Evolutionary conservation across 2,888 invertebrate genomes (phyloP), one percentile per base, ranked within the genome.

Genomic region (Hypomecis punctinalis): DNA sequence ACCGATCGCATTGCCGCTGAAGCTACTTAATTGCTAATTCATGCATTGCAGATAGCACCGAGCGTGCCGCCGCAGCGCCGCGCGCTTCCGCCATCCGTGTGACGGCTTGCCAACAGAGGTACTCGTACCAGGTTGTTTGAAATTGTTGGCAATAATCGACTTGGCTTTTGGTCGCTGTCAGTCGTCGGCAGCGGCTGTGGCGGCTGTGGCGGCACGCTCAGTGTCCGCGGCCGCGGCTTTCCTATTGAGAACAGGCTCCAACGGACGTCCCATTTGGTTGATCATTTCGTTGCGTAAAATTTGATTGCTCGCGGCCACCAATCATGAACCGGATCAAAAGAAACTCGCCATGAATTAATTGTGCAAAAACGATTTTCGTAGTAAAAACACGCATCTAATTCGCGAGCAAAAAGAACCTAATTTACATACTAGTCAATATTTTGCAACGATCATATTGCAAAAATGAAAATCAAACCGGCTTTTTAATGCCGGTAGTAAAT

Each of bases 401-500:
- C 9, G 37, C 47, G 37, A 49, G 48, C 53, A 58, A 63, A 58
- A 48, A 63, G 42, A 36, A 40, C 11, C 51, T 63, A 45, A 57
- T 63, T 57, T 57, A 45, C 56, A 62, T 61, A 49, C 61, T 49
- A 48, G 49, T 11, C 43, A 55, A 49, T 49, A 11, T 42, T 49
- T 59, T 69, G 53, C 53, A 63, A 49, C 8, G 47, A 56, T 58
- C 52, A 58, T 63, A 57, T 61, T 55, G 49, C 43, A 40, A 47
- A 33, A 46, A 49, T 49, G 36, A 36, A 6, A 49, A 49, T 36
- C 5, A 7, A 49, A 49, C 10, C 10, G 43, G 6, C 1, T 8
- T 39, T 0, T 9, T 8, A 39, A 23, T 40, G 40, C 8, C 40
- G 10, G 8, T 10, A 3, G 40, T 10, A 40, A 9, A 5, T 8